Evolutionary conservation across 37 sponge, comb jelly and placozoan species (phyloP).

Genomic region (Hormiphora californensis): DNA sequence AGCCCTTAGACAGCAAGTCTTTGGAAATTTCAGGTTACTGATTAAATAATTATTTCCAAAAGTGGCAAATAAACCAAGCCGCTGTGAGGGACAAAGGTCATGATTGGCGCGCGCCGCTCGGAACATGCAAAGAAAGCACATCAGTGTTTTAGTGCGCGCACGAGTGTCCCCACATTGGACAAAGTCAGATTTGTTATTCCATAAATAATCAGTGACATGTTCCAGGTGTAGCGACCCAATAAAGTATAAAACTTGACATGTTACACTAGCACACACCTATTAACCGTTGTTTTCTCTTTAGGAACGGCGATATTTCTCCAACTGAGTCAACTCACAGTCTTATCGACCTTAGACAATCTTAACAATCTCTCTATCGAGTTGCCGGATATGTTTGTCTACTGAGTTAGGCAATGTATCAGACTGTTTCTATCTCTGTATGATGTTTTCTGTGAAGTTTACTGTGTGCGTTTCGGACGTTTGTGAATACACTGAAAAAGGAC

Average conservation of each 20-base stretch:
- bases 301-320: slow-evolving; percentile 27
- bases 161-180: too few species aligned
- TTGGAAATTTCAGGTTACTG: not conserved
- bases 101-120: too few species aligned
- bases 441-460: too few species aligned
- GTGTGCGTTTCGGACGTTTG: too few species aligned
- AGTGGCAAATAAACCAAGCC: too few species aligned
- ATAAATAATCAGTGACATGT: too few species aligned
- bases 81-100: too few species aligned
- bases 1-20: slow-evolving; percentile 22
- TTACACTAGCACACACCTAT: not conserved
- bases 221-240: not conserved
- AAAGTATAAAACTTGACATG: not conserved
- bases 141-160: too few species aligned
- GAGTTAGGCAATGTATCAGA: too few species aligned
- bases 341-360: slow-evolving; percentile 36
- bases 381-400: slow-evolving; percentile 47
- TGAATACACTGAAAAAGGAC: too few species aligned
- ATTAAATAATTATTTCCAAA: not conserved
- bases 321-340: slow-evolving; percentile 21
- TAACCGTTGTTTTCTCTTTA: not conserved
- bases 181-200: not conserved
- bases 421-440: too few species aligned
- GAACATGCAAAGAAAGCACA: too few species aligned
- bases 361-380: slow-evolving; percentile 39